Conservation (phyloP, 2,888 invertebrate species). For the Drosophila rubida region DNA sequence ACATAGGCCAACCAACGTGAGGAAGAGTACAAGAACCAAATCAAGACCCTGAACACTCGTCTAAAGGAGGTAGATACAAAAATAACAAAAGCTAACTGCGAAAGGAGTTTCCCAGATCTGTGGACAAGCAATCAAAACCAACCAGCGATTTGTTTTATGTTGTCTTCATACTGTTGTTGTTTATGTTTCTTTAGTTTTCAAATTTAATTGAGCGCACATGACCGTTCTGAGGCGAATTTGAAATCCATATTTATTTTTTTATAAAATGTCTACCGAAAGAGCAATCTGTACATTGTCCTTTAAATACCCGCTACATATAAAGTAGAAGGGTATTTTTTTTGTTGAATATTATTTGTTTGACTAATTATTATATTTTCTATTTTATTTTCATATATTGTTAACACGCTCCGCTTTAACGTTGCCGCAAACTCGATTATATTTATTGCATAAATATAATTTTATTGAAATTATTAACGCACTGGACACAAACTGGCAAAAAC, state of each 20-base stretch:
- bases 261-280: constrained; percentile 84
- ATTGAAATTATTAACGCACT: constrained; percentile 39
- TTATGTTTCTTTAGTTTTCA: constrained; percentile 46
- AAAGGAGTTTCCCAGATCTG: constrained; percentile 69
- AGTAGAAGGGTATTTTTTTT: neutral
- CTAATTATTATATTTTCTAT: constrained; percentile 77
- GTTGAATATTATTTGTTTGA: constrained; percentile 53
- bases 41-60: constrained; percentile 99
- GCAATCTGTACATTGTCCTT: constrained; percentile 31
- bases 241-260: constrained; percentile 36
- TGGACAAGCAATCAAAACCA: constrained; percentile 58
- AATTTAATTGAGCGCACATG: constrained; percentile 36
- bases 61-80: constrained; percentile 95
- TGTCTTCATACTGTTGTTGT: constrained; percentile 67
- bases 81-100: constrained; percentile 21
- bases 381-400: constrained; percentile 73
- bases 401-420: constrained; percentile 58
- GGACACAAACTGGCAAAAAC: constrained; percentile 28
- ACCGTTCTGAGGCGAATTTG: constrained; percentile 32
- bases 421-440: constrained; percentile 33
- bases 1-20: constrained; percentile 98
- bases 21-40: constrained; percentile 99
- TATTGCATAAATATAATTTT: constrained; percentile 16
- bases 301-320: too few species aligned
- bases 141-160: constrained; percentile 44